These are phyloP conservation scores for Novumbra hubbsi DNA, from an alignment of 2,797 vertebrate species.

Conservation along the genomic window DNA sequence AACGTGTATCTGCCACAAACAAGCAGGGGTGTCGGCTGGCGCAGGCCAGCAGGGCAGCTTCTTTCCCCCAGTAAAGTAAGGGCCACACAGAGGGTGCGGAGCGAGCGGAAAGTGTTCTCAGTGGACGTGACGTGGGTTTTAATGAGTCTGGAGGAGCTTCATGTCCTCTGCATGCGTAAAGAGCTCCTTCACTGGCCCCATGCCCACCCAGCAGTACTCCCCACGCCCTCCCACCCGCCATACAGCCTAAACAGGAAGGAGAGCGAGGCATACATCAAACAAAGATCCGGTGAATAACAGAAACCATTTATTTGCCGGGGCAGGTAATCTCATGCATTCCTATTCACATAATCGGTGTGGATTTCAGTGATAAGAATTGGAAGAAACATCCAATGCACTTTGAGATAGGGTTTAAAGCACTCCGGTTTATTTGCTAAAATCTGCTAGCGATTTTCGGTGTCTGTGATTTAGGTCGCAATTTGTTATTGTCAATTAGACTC, in stretches of 20 bases:
- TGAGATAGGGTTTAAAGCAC: not conserved
- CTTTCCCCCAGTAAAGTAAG: constrained; percentile 17
- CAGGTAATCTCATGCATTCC: constrained; percentile 1
- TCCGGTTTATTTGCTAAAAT: not conserved
- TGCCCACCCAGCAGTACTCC: constrained; percentile 39
- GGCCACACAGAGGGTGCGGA: constrained; percentile 25
- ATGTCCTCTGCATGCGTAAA: constrained; percentile 43
- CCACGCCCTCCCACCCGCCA: constrained; percentile 19
- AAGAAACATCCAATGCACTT: not conserved
- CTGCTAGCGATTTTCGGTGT: not conserved
- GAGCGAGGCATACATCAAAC: not conserved
- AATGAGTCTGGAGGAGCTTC: constrained; percentile 51
- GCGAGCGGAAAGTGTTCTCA: constrained; percentile 17
- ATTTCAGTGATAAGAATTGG: not conserved
- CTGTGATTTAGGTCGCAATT: not conserved
- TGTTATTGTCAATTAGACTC: not conserved
- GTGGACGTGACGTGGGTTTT: constrained; percentile 38
- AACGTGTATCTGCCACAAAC: not conserved
- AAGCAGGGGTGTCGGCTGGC: not conserved
- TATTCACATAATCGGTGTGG: not conserved
- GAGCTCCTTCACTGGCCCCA: constrained; percentile 39
- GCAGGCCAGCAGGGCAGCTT: not conserved
- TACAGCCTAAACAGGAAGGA: not conserved
- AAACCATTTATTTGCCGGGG: not conserved
- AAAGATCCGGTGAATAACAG: not conserved